Conservation (phyloP, 2,113 vertebrate species). For the Trichomycterus rosablanca region DNA sequence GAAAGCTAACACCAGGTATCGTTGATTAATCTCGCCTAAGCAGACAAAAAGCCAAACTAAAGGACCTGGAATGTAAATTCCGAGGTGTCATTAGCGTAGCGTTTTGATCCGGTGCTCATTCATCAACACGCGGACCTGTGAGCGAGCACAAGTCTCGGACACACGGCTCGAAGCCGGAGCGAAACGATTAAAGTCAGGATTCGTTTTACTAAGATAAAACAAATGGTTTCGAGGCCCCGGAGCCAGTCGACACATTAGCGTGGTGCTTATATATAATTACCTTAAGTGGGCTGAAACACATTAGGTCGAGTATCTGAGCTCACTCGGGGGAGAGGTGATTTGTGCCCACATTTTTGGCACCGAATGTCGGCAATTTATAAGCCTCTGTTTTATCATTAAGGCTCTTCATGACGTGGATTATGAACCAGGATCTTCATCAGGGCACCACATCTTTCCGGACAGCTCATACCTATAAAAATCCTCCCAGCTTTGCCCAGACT, state of each 20-base stretch:
- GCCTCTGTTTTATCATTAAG: neutral
- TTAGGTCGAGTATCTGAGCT: slow-evolving; percentile 22
- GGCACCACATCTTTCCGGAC: neutral
- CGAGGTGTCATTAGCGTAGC: slow-evolving; percentile 55
- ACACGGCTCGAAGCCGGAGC: slow-evolving; percentile 15
- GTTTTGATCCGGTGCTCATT: slow-evolving; percentile 57
- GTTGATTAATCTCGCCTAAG: slow-evolving; percentile 41
- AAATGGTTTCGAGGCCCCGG: slow-evolving; percentile 33
- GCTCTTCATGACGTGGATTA: neutral
- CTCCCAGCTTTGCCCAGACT: too few species aligned
- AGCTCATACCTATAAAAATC: neutral
- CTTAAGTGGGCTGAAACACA: slow-evolving; percentile 40
- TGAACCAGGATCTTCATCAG: slow-evolving; percentile 3
- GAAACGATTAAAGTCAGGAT: slow-evolving; percentile 29
- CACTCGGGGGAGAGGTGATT: slow-evolving; percentile 17
- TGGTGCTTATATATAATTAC: slow-evolving; percentile 37
- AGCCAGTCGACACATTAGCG: slow-evolving; percentile 28
- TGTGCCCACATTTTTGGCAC: slow-evolving; percentile 7
- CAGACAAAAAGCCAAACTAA: slow-evolving; percentile 1
- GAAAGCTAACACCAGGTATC: slow-evolving; percentile 31
- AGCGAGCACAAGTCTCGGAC: slow-evolving; percentile 3
- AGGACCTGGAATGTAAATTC: slow-evolving; percentile 47
- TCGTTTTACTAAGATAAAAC: slow-evolving; percentile 42
- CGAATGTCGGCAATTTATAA: slow-evolving; percentile 9
- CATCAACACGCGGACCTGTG: slow-evolving; percentile 47